phyloP scores from a whole-genome alignment of 2,797 vertebrate genomes.

The Choloepus didactylus region DNA sequence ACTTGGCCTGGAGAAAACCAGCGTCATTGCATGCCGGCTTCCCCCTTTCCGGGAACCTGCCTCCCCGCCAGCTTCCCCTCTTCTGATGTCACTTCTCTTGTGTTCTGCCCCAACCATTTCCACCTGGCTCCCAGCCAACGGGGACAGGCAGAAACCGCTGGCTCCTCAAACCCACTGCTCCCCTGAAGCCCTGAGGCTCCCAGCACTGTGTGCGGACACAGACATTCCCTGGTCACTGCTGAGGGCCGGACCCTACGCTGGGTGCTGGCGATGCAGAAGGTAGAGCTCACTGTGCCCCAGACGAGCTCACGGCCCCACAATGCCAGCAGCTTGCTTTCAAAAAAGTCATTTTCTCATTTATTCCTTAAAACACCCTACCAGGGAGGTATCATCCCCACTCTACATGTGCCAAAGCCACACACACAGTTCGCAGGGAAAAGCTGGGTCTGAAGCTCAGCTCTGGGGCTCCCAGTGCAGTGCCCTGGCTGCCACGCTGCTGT shows the following conservation, averaged over 20 bases:
- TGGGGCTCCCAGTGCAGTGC: no score
- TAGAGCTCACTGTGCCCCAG: neutral
- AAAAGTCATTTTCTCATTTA: neutral
- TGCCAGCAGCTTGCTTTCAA: neutral
- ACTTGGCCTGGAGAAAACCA: neutral
- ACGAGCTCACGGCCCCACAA: neutral
- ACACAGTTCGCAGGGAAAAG: neutral
- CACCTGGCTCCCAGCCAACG: neutral
- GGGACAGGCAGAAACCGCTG: neutral
- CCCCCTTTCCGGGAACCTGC: slow-evolving; percentile 75
- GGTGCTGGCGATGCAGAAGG: neutral
- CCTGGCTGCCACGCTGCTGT: neutral
- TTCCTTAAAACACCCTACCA: neutral
- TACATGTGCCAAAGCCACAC: neutral
- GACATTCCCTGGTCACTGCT: neutral
- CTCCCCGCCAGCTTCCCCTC: slow-evolving; percentile 69
- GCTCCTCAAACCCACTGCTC: neutral
- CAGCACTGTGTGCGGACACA: neutral
- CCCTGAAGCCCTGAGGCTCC: neutral
- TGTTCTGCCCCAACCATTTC: slow-evolving; percentile 23
- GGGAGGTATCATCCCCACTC: neutral
- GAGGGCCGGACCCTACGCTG: fast-evolving
- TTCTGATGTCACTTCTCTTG: slow-evolving; percentile 64
- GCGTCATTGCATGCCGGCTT: neutral
- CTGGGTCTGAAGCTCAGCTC: neutral